phyloP scores from a whole-genome alignment of 2,113 vertebrate species.

The Brachypteracias leptosomus region DNA sequence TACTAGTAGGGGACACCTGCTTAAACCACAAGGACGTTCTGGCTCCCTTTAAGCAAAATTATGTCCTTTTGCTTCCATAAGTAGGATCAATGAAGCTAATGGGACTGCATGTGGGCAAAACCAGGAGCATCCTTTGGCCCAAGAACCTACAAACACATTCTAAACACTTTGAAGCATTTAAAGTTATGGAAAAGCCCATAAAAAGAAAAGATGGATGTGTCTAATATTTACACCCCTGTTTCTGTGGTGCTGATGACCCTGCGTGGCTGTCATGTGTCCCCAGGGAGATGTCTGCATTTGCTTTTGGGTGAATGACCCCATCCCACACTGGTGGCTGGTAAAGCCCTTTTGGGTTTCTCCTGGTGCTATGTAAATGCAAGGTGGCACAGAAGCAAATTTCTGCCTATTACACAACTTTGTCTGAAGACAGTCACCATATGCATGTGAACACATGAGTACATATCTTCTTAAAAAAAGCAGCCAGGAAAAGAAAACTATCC shows the following conservation, averaged over 20 bases:
- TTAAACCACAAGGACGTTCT: slow-evolving; percentile 29
- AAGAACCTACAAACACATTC: not conserved
- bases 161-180: not conserved
- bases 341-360: slow-evolving; percentile 31
- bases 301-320: slow-evolving; percentile 5
- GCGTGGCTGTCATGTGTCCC: not conserved
- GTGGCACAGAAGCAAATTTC: not conserved
- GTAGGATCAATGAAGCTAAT: slow-evolving; percentile 18
- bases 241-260: slow-evolving; percentile 9
- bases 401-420: not conserved
- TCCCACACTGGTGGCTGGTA: not conserved
- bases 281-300: not conserved
- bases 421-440: not conserved
- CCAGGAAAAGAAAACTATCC: not conserved
- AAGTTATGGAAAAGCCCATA: not conserved
- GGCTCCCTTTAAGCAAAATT: slow-evolving; percentile 25
- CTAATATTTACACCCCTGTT: not conserved
- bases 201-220: not conserved
- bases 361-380: not conserved
- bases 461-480: not conserved
- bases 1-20: slow-evolving; percentile 25
- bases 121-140: not conserved
- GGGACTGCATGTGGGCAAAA: not conserved
- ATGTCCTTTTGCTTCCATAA: not conserved
- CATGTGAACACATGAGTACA: not conserved